Evolutionary conservation across 1,140 invertebrate genomes (phyloP), one percentile per base, ranked within the genome.

Genomic region (Hyles vespertilio): DNA sequence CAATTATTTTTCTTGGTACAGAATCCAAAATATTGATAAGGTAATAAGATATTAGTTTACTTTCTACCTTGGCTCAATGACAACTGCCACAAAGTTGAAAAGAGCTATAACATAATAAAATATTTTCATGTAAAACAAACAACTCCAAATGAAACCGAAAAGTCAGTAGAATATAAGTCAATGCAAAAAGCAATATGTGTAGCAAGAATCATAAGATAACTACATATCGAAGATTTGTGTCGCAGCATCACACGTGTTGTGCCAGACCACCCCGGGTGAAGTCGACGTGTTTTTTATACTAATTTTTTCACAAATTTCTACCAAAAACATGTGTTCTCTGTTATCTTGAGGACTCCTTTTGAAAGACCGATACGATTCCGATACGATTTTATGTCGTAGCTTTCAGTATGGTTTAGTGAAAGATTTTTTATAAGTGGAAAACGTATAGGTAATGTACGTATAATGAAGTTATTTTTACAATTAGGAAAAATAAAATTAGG

Each of bases 281-380:
- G 63, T 57, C 67, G 56, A 59, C 65, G 70, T 70, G 69, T 70
- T 81, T 79, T 77, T 79, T 73, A 60, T 69, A 61, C 59, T 64
- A 48, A 48, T 74, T 76, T 77, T 79, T 74, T 65, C 60, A 64
- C 59, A 66, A 72, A 75, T 74, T 68, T 70, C 61, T 67, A 61
- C 46, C 47, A 61, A 59, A 61, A 69, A 82, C 81, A 84, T 72
- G 77, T 84, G 81, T 74, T 78, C 70, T 71, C 74, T 74, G 77
- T 79, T 79, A 78, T 74, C 57, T 58, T 50, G 5, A 32, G 58
- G 6, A 4, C 2, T 8, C 9, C 62, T 58, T 81, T 69, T 69
- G 22, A 63, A 5, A 4, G 7, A 3, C 73, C 76, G 75, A 58
- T 3, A 72, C 65, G 73, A 55, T 22, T 34, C 56, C 69, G 71